These are phyloP conservation scores for Sepiola atlantica DNA, from an alignment of 2,888 invertebrate genomes.

Conservation along the genomic window DNA sequence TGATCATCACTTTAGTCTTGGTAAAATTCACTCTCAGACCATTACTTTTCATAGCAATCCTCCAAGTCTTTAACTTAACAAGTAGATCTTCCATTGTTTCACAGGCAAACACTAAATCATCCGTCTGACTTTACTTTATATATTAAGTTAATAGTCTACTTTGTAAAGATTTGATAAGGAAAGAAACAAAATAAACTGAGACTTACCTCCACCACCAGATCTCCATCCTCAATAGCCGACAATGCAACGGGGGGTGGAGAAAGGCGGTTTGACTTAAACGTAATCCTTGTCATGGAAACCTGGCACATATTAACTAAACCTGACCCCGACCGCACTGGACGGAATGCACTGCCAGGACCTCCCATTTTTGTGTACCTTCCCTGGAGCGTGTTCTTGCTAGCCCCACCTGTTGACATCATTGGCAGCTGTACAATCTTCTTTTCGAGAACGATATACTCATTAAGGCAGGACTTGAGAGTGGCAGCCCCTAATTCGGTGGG, in stretches of 20 bases:
- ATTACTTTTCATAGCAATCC: no score
- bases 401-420: neutral
- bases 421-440: conserved; percentile 35
- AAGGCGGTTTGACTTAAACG: neutral
- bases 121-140: no score
- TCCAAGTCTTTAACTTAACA: no score
- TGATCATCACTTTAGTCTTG: no score
- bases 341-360: conserved; percentile 66
- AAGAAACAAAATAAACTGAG: neutral
- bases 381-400: conserved; percentile 52
- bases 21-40: no score
- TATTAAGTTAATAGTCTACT: no score
- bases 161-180: no score
- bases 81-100: no score
- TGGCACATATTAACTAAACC: conserved; percentile 24
- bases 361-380: conserved; percentile 60
- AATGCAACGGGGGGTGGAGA: conserved; percentile 42
- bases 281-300: conserved; percentile 40
- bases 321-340: conserved; percentile 54
- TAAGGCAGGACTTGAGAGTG: conserved; percentile 12
- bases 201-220: conserved; percentile 64
- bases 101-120: no score
- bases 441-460: conserved; percentile 33
- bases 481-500: neutral
- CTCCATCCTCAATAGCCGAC: conserved; percentile 59